phyloP scores from a whole-genome alignment of 2,113 vertebrate genomes.

The Monarcha castaneiventris region DNA sequence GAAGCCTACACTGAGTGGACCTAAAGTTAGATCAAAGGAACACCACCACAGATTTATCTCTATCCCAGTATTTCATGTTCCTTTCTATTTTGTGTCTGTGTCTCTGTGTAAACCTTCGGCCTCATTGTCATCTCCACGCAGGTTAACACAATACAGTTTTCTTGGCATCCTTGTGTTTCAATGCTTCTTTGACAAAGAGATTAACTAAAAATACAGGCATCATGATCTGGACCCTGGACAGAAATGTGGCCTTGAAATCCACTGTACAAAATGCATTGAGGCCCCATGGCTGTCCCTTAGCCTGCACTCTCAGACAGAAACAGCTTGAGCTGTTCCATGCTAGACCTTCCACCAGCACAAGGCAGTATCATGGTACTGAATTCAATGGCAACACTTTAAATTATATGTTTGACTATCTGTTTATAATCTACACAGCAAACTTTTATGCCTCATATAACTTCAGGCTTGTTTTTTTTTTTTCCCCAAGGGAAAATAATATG shows the following conservation, averaged over 20 bases:
- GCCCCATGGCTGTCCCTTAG: not conserved
- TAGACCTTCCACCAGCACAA: not conserved
- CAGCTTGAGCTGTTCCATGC: not conserved
- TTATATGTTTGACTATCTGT: not conserved
- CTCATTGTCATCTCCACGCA: not conserved
- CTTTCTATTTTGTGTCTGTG: not conserved
- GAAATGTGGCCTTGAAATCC: not conserved
- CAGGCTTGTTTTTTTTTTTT: not conserved
- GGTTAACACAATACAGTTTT: not conserved
- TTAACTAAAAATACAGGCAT: not conserved
- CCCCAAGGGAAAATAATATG: not conserved
- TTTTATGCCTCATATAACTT: not conserved
- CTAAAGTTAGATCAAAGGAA: not conserved
- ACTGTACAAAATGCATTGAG: not conserved
- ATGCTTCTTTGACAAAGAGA: not conserved
- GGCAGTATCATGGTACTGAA: not conserved
- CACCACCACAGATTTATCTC: not conserved
- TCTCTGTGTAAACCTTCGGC: not conserved
- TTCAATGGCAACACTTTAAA: not conserved
- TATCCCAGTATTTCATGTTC: not conserved
- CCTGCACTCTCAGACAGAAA: not conserved
- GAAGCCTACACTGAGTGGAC: not conserved
- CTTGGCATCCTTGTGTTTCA: not conserved
- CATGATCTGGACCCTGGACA: not conserved
- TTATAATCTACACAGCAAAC: not conserved